Conservation (phyloP, 2,113 vertebrate genomes). For the Prochilodus magdalenae region DNA sequence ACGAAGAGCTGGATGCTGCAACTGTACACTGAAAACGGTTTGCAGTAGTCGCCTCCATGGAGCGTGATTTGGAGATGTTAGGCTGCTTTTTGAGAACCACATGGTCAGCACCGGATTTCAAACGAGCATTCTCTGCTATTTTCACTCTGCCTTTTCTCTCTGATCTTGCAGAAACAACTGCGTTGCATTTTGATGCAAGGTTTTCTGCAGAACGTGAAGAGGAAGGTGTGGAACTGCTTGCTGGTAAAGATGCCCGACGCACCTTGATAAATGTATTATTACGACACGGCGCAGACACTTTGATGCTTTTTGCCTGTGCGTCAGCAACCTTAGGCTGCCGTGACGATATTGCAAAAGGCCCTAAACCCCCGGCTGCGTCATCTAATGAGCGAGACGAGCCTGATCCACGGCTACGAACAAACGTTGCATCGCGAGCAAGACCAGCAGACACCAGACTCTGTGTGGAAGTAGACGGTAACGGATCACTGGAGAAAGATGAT, state of each 20-base stretch:
- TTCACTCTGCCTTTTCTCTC: not conserved
- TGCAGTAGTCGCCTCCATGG: constrained; percentile 2
- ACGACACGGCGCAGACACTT: constrained; percentile 57
- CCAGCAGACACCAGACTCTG: constrained; percentile 55
- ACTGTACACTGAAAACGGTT: constrained; percentile 4
- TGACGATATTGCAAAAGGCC: constrained; percentile 39
- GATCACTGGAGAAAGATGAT: constrained; percentile 41
- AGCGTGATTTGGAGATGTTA: constrained; percentile 39
- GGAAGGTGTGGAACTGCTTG: constrained; percentile 48
- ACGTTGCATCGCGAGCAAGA: constrained; percentile 70
- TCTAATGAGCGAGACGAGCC: constrained; percentile 45
- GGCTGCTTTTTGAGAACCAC: constrained; percentile 43
- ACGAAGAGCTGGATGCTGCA: not conserved
- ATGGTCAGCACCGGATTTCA: not conserved
- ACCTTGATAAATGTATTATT: constrained; percentile 72
- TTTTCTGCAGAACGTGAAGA: constrained; percentile 54
- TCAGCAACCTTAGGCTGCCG: constrained; percentile 2
- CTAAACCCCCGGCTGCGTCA: constrained; percentile 23
- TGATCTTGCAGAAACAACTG: constrained; percentile 47
- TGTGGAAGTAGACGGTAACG: constrained; percentile 16
- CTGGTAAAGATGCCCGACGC: constrained; percentile 55
- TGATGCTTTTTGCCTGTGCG: constrained; percentile 32
- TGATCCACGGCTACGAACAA: constrained; percentile 67
- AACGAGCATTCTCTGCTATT: constrained; percentile 4
- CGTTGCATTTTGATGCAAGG: constrained; percentile 60